phyloP scores from a whole-genome alignment of 1,140 invertebrate genomes.

The Cydia splendana region DNA sequence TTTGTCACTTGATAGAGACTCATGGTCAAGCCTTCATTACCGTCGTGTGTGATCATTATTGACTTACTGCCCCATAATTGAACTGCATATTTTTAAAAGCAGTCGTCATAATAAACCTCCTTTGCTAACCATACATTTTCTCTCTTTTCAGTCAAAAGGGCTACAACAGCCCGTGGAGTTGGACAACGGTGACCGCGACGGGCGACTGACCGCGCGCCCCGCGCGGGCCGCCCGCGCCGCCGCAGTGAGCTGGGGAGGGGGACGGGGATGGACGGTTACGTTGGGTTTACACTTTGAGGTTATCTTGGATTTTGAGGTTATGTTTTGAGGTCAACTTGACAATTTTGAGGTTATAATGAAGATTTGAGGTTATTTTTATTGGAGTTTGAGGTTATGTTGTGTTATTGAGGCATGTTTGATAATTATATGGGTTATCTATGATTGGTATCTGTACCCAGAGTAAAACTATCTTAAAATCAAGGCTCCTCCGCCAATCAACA shows the following conservation, averaged over 20 bases:
- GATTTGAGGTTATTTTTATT: background rate
- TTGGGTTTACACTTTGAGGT: constrained; percentile 23
- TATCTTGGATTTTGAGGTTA: constrained; percentile 5
- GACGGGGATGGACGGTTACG: constrained; percentile 22
- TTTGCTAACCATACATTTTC: constrained; percentile 38
- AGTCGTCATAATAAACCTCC: background rate
- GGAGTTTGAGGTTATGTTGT: background rate
- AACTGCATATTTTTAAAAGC: too few relatives aligned
- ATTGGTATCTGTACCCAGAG: too few relatives aligned
- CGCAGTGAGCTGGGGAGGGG: constrained; percentile 49
- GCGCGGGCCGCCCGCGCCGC: constrained; percentile 74
- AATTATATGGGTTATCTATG: too few relatives aligned
- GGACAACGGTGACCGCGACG: constrained; percentile 77
- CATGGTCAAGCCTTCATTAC: too few relatives aligned
- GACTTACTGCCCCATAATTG: too few relatives aligned
- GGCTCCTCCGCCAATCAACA: too few relatives aligned
- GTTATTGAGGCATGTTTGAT: background rate
- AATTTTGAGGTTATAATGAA: background rate
- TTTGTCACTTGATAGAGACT: too few relatives aligned
- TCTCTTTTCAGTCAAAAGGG: constrained; percentile 74
- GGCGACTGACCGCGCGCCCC: constrained; percentile 77
- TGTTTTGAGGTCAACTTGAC: background rate
- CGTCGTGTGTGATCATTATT: too few relatives aligned
- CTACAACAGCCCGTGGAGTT: constrained; percentile 77
- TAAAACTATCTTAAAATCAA: too few relatives aligned